These are phyloP conservation scores for Perithous albicinctus DNA, from an alignment of 2,888 invertebrate genomes.

Conservation along the genomic window DNA sequence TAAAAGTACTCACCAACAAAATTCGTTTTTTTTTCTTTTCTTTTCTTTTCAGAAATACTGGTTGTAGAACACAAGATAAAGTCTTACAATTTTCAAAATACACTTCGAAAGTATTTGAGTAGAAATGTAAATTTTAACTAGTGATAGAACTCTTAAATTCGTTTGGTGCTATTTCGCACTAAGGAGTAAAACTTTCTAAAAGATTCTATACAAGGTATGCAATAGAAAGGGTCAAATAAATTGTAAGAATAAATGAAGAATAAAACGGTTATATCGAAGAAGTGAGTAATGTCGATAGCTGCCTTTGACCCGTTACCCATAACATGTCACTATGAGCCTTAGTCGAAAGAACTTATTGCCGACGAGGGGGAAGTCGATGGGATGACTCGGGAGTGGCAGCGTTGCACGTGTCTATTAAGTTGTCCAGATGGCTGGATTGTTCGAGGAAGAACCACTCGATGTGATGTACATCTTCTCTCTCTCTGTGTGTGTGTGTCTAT, in stretches of 20 bases:
- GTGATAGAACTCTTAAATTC: no score
- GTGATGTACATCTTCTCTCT: constrained; percentile 11
- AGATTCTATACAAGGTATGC: no score
- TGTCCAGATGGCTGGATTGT: constrained; percentile 48
- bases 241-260: constrained; percentile 1
- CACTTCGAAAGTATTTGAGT: no score
- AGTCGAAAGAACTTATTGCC: constrained; percentile 14
- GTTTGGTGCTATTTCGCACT: no score
- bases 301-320: constrained; percentile 20
- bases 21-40: no score
- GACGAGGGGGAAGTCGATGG: neutral
- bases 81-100: no score
- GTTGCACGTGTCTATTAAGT: constrained; percentile 39
- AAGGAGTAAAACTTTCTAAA: no score
- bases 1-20: no score
- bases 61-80: no score
- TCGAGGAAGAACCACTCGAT: constrained; percentile 38
- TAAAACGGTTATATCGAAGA: constrained; percentile 12
- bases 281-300: constrained; percentile 2
- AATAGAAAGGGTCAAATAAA: no score
- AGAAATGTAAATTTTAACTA: no score
- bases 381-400: constrained; percentile 1
- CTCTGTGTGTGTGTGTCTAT: neutral
- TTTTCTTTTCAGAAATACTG: no score
- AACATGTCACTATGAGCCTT: neutral